These are phyloP conservation scores for Procavia capensis DNA, from an alignment of 2,113 vertebrate species.

Conservation along the genomic window DNA sequence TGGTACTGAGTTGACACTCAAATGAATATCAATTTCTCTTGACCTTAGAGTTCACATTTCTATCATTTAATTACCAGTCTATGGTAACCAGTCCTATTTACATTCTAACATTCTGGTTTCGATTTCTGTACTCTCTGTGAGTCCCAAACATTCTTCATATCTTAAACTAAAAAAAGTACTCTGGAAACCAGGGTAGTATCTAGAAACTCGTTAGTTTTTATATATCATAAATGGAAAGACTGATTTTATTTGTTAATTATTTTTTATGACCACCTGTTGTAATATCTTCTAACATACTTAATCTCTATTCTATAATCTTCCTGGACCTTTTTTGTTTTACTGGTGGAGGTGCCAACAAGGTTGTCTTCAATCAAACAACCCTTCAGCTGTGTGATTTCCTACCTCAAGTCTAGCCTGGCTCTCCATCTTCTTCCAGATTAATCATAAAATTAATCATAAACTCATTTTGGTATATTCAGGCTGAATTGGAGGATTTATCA, in stretches of 20 bases:
- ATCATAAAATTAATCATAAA: too few relatives aligned
- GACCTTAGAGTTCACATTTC: not conserved
- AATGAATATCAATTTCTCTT: not conserved
- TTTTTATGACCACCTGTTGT: not conserved
- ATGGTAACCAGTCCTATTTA: not conserved
- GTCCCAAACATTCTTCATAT: not conserved
- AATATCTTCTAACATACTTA: not conserved
- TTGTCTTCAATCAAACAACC: not conserved
- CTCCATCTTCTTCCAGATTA: not conserved
- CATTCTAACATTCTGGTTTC: not conserved
- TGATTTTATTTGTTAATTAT: slow-evolving; percentile 5
- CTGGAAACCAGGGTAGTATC: not conserved
- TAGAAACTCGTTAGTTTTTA: not conserved
- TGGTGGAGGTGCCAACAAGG: not conserved
- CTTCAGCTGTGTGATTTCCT: not conserved
- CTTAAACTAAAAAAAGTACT: not conserved
- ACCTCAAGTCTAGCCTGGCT: not conserved
- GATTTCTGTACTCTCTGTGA: not conserved
- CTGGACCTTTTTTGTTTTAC: not conserved
- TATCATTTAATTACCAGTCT: not conserved
- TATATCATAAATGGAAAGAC: not conserved
- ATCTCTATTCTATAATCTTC: not conserved
- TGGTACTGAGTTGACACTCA: not conserved
- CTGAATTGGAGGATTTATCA: too few relatives aligned
- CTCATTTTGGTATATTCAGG: not conserved